A percentile compares a stretch with the other conserved stretches of the same genome.
Conservation (phyloP, 2,888 invertebrate species). For the Drosophila merina region DNA sequence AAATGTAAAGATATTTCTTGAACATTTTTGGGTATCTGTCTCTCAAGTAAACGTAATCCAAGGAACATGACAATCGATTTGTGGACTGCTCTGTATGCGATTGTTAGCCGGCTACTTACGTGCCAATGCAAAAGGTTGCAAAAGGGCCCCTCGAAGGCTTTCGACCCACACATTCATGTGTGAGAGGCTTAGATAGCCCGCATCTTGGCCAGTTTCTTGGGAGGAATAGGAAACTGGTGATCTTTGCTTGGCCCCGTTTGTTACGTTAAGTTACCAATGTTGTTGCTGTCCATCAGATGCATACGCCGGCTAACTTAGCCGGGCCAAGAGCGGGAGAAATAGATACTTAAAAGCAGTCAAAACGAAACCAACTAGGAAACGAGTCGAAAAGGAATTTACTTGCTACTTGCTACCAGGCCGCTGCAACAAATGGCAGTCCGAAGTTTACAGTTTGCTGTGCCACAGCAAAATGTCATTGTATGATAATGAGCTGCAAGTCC, state of each 20-base stretch:
- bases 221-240: constrained; percentile 53
- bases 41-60: constrained; percentile 29
- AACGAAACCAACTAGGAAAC: constrained; percentile 75
- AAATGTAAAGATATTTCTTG: neutral
- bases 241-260: constrained; percentile 72
- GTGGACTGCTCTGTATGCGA: constrained; percentile 69
- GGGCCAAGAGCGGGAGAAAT: constrained; percentile 40
- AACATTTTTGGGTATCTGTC: no score
- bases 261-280: constrained; percentile 29
- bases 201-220: neutral
- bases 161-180: constrained; percentile 14
- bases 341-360: constrained; percentile 73
- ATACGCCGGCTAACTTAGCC: constrained; percentile 49
- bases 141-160: constrained; percentile 59
- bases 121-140: constrained; percentile 73
- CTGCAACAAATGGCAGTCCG: constrained; percentile 62
- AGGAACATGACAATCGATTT: constrained; percentile 75
- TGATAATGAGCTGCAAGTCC: constrained; percentile 76
- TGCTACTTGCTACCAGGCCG: constrained; percentile 40
- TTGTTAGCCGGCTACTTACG: constrained; percentile 70
- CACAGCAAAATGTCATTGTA: constrained; percentile 75
- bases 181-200: constrained; percentile 35
- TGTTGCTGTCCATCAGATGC: constrained; percentile 80
- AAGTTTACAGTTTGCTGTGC: constrained; percentile 58
- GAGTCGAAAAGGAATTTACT: constrained; percentile 69